A percentile compares a stretch with the other conserved stretches of the same genome.
phyloP scores from a whole-genome alignment of 2,797 vertebrate genomes.

The Myiothlypis coronata region DNA sequence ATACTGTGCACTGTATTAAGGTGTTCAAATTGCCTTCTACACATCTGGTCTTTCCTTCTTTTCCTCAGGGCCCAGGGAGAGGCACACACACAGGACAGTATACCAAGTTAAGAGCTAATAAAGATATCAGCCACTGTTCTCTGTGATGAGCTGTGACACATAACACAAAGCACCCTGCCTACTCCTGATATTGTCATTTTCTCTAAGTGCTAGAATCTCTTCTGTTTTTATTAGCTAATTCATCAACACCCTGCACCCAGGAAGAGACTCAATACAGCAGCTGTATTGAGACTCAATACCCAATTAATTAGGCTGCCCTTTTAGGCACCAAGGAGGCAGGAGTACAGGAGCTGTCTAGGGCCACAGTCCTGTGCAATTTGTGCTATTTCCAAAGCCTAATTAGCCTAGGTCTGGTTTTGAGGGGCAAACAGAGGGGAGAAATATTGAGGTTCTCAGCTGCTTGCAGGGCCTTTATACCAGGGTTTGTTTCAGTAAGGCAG shows the following conservation, averaged over 20 bases:
- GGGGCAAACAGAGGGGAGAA: background rate
- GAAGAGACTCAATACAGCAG: conserved; percentile 31
- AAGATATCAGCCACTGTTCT: conserved; percentile 30
- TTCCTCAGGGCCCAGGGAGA: background rate
- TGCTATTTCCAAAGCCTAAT: conserved; percentile 18
- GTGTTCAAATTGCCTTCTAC: background rate
- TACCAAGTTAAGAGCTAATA: conserved; percentile 42
- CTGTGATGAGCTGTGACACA: conserved; percentile 49
- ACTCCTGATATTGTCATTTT: conserved; percentile 49
- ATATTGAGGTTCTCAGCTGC: background rate
- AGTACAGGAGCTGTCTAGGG: background rate
- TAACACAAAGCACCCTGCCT: conserved; percentile 28
- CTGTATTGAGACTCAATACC: background rate
- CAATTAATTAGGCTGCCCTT: conserved; percentile 63
- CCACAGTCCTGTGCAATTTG: background rate
- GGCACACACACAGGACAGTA: accelerated
- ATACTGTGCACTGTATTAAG: background rate
- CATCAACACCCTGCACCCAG: conserved; percentile 46
- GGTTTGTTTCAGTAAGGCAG: conserved; percentile 37
- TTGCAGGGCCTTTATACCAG: conserved; percentile 29
- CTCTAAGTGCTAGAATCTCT: conserved; percentile 15
- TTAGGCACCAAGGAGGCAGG: conserved; percentile 18
- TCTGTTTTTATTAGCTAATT: conserved; percentile 49
- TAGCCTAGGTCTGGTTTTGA: background rate
- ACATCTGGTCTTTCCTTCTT: background rate